phyloP scores from a whole-genome alignment of 2,888 invertebrate genomes.

The Lottia gigantea region DNA sequence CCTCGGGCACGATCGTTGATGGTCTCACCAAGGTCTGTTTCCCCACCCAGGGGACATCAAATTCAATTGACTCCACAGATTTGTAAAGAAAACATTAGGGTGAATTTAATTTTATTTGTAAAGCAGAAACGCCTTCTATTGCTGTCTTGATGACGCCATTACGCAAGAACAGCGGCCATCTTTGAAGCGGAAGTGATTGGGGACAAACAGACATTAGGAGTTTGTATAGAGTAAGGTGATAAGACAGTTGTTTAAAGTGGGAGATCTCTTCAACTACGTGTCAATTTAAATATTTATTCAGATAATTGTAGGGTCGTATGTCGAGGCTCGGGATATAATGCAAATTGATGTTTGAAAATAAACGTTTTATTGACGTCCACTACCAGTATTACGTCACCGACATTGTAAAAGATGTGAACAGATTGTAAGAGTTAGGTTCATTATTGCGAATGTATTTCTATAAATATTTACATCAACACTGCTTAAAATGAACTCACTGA shows the following conservation, averaged over 20 bases:
- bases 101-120: conserved; percentile 5
- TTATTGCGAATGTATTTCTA: no score
- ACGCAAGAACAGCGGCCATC: not conserved
- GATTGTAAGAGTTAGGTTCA: not conserved
- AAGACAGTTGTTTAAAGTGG: conserved; percentile 7
- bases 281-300: conserved; percentile 10
- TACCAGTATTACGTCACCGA: not conserved
- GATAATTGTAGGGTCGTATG: conserved; percentile 8
- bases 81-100: not conserved
- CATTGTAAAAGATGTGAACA: conserved; percentile 4
- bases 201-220: conserved; percentile 4
- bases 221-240: conserved; percentile 1
- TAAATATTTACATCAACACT: no score
- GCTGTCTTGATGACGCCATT: not conserved
- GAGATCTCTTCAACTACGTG: conserved; percentile 6
- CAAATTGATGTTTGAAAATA: conserved; percentile 6
- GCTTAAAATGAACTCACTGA: no score
- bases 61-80: not conserved
- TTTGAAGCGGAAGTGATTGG: conserved; percentile 9
- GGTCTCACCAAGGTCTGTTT: not conserved
- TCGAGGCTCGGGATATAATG: not conserved
- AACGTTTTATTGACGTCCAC: not conserved
- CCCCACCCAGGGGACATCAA: conserved; percentile 1
- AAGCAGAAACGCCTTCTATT: not conserved
- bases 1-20: not conserved